Conservation (phyloP, 1,140 invertebrate genomes). For the Tetranychus urticae region DNA sequence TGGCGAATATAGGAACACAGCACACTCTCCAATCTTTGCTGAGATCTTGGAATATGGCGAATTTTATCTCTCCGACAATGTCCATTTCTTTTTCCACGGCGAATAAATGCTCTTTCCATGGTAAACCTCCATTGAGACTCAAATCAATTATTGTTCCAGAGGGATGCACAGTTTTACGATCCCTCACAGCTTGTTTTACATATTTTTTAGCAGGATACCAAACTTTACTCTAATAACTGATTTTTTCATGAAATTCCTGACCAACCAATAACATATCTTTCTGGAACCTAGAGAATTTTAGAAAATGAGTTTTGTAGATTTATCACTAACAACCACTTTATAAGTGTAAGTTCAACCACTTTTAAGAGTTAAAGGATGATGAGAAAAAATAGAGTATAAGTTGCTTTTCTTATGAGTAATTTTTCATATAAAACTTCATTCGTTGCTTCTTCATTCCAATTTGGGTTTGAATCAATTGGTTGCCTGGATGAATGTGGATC, state of each 20-base stretch:
- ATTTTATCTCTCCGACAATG: constrained; percentile 38
- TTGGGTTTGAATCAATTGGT: too few species aligned
- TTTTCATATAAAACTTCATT: too few species aligned
- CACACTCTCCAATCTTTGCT: constrained; percentile 49
- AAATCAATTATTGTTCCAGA: constrained; percentile 58
- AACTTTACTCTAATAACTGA: constrained; percentile 38
- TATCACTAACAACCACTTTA: too few species aligned
- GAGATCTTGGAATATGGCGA: constrained; percentile 40
- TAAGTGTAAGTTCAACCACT: too few species aligned
- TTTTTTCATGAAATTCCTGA: constrained; percentile 47
- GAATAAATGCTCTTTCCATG: constrained; percentile 74
- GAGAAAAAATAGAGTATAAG: too few species aligned
- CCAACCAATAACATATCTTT: constrained; percentile 53
- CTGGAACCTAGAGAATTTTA: constrained; percentile 18
- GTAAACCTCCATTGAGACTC: constrained; percentile 25
- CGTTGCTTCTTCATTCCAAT: too few species aligned
- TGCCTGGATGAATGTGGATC: too few species aligned
- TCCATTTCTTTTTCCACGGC: constrained; percentile 47
- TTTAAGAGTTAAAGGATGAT: too few species aligned
- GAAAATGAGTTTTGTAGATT: too few species aligned
- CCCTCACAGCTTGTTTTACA: constrained; percentile 42
- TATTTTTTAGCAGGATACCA: constrained; percentile 60
- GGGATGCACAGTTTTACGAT: constrained; percentile 29
- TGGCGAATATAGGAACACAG: constrained; percentile 39
- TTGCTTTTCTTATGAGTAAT: too few species aligned